Conservation (phyloP, 2,888 invertebrate genomes). For the Rhagonycha fulva region DNA sequence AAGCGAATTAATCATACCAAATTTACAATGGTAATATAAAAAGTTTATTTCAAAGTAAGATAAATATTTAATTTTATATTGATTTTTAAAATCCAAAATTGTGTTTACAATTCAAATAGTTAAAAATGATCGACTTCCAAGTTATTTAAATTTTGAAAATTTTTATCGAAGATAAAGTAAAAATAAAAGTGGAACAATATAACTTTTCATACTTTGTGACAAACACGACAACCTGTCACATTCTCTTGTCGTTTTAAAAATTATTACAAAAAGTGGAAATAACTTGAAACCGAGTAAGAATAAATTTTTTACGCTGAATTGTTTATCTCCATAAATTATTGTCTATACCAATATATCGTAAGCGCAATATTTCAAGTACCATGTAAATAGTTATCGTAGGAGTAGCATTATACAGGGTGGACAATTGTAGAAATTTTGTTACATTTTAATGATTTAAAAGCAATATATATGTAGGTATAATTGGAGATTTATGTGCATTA, state of each 20-base stretch:
- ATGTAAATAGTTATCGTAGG: neutral
- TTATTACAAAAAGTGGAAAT: neutral
- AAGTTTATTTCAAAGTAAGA: neutral
- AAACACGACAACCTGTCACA: neutral
- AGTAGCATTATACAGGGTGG: neutral
- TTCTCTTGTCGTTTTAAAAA: neutral
- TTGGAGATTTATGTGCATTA: neutral
- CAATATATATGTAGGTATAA: neutral
- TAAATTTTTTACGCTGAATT: neutral
- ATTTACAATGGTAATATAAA: neutral
- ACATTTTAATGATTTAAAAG: neutral
- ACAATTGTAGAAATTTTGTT: no score
- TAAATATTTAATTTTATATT: neutral
- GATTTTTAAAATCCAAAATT: neutral
- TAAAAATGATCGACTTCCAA: neutral
- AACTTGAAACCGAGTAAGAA: neutral
- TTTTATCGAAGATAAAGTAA: neutral
- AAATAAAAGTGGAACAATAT: neutral
- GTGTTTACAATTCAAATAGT: neutral
- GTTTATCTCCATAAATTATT: neutral
- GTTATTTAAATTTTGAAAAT: neutral
- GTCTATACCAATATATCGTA: neutral
- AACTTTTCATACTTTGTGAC: neutral
- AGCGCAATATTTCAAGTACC: neutral
- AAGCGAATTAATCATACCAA: neutral